Percentiles rank a stretch among this genome's conserved stretches.
phyloP scores from a whole-genome alignment of 2,888 invertebrate genomes.

The Rhogogaster chlorosoma region DNA sequence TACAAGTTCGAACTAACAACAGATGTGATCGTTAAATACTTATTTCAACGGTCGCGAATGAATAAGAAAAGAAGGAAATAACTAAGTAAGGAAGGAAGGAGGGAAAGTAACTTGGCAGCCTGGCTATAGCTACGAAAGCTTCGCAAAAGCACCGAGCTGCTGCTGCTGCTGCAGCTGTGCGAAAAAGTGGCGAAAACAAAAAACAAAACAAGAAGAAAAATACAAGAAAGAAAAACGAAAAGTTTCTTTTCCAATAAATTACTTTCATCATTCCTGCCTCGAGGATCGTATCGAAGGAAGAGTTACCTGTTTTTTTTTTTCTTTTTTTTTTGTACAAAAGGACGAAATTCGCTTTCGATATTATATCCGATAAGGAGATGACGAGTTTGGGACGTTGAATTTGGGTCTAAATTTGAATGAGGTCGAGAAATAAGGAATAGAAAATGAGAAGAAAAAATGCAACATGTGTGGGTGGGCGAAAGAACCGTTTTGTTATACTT shows the following conservation, averaged over 20 bases:
- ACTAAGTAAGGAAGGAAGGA: not conserved
- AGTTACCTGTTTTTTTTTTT: not conserved
- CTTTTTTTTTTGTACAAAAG: not conserved
- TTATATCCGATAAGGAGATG: not conserved
- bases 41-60: not conserved
- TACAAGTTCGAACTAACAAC: not conserved
- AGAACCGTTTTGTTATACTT: not conserved
- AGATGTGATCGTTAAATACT: slow-evolving; percentile 8
- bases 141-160: not conserved
- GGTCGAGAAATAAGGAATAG: not conserved
- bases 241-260: not conserved
- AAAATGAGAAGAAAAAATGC: not conserved
- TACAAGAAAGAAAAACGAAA: not conserved
- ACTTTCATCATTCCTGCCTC: not conserved
- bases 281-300: not conserved
- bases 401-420: no score
- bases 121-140: not conserved
- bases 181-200: not conserved
- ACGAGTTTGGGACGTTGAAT: not conserved
- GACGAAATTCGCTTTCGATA: not conserved
- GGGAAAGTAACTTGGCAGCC: not conserved
- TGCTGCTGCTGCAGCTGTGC: not conserved
- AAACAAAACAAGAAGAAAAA: not conserved
- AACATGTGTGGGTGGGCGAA: not conserved
- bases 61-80: not conserved